Evolutionary conservation across 2,797 vertebrate genomes (phyloP), one percentile per base, ranked within the genome.

Genomic region (Falco berigora): DNA sequence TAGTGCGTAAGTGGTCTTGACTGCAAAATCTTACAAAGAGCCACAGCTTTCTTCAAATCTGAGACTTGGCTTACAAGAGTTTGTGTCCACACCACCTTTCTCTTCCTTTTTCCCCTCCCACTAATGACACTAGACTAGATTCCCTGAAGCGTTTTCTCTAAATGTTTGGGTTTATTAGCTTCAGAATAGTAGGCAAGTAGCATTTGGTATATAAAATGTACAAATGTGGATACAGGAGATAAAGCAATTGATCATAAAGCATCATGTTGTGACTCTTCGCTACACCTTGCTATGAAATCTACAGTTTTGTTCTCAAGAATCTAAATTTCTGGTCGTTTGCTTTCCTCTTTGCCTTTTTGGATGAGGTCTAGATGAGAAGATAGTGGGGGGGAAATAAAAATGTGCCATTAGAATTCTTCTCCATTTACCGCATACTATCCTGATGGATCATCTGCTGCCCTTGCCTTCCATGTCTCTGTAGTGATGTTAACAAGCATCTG

Each of bases 51-150:
- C 20, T 71, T 86, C 5, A 40, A 8, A 50, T 44, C 10, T 44
- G 20, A 2, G 38, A 30, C 23, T 69, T 46, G 1, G 2, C 20
- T 64, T 62, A n/a, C 16, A 10, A 11, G 13, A 14, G 34, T 59
- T 77, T 14, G 3, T 83, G 78, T 88, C 12, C 14, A 5, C 4
- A 8, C 22, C 11, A 30, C 18, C 42, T 24, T 61, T 46, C 7
- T 15, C 8, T 2, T 40, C 13, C 2, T 3, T 42, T 28, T 30
- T 23, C 3, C 17, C 0, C 0, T 30, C 4, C 12, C 5, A 2
- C 18, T 44, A 18, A 17, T 18, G 17, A 18, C 12, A 14, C 19
- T 56, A 50, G 30, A 42, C 10, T 9, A 14, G 7, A 23, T 66
- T 86, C 14, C 20, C 25, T 66, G 12, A 67, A 78, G 20, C 8